A percentile compares a stretch with the other conserved stretches of the same genome.
These are phyloP conservation scores for Diglossa cyanea DNA, from an alignment of 2,797 vertebrate species.

Conservation along the genomic window DNA sequence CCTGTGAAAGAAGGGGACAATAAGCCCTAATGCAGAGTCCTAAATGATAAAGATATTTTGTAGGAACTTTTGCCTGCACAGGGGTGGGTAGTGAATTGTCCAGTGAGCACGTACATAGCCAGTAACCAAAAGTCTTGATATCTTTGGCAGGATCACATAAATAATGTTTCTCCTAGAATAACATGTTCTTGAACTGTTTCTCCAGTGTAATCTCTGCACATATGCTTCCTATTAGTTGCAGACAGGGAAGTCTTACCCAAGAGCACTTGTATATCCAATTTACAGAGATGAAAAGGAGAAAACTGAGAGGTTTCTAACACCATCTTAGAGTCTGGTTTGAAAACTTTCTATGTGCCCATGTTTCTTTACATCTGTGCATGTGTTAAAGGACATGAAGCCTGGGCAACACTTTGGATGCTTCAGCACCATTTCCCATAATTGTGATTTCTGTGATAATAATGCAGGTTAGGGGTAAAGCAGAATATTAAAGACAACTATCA, in stretches of 20 bases:
- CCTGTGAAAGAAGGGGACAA: background rate
- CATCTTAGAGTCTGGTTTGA: background rate
- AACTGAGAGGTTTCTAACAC: background rate
- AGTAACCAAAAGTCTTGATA: background rate
- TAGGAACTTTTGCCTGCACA: background rate
- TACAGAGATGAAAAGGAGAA: background rate
- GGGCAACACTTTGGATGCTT: background rate
- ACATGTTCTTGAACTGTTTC: constrained; percentile 25
- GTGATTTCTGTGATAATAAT: background rate
- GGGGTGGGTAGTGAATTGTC: background rate
- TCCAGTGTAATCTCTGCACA: constrained; percentile 3
- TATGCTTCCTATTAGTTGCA: constrained; percentile 24
- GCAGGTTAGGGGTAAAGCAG: background rate
- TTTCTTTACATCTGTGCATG: background rate
- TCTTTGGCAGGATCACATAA: background rate
- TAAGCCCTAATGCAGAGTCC: background rate
- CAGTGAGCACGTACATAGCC: background rate
- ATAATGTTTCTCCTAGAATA: constrained; percentile 17
- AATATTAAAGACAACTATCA: background rate
- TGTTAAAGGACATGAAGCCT: background rate
- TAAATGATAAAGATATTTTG: background rate
- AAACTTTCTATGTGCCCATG: background rate
- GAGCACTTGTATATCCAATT: background rate
- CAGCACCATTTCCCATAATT: background rate
- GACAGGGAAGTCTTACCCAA: background rate